Percentiles rank a stretch among this genome's conserved stretches.
Conservation (phyloP, 2,113 vertebrate genomes). For the Drymodes brunneopygia region DNA sequence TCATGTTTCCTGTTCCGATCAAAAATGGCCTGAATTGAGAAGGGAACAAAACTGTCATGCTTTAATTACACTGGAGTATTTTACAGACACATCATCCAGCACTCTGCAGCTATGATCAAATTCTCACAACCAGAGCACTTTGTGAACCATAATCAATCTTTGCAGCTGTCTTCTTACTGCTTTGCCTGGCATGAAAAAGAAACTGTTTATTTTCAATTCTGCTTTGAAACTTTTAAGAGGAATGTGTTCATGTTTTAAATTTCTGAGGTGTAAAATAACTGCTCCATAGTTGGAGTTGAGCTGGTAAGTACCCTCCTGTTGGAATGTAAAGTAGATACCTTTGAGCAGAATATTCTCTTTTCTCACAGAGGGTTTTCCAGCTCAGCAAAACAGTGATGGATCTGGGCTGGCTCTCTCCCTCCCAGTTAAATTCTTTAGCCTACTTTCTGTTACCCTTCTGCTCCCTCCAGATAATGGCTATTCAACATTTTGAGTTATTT, state of each 20-base stretch:
- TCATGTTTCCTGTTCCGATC: slow-evolving; percentile 98
- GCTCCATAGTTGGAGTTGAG: not conserved
- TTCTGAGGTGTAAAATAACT: slow-evolving; percentile 43
- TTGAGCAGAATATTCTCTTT: not conserved
- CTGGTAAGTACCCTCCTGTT: not conserved
- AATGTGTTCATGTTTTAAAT: slow-evolving; percentile 56
- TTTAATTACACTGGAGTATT: slow-evolving; percentile 38
- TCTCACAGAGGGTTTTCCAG: not conserved
- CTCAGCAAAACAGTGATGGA: not conserved
- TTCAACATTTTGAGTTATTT: not conserved
- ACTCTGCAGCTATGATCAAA: slow-evolving; percentile 24
- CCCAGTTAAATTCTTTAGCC: not conserved
- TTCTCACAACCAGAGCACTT: slow-evolving; percentile 46
- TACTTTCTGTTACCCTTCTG: not conserved
- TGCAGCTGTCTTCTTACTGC: not conserved
- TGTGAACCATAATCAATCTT: slow-evolving; percentile 47
- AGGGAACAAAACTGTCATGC: not conserved
- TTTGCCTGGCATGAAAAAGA: slow-evolving; percentile 52
- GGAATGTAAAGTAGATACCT: not conserved
- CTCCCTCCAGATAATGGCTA: not conserved
- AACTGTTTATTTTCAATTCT: slow-evolving; percentile 42
- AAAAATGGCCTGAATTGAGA: slow-evolving; percentile 90
- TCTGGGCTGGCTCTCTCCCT: not conserved
- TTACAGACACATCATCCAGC: slow-evolving; percentile 43
- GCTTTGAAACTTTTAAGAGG: slow-evolving; percentile 46